Evolutionary conservation across 2,888 invertebrate species (phyloP).

Genomic region (Rambutsinella grinnellia): DNA sequence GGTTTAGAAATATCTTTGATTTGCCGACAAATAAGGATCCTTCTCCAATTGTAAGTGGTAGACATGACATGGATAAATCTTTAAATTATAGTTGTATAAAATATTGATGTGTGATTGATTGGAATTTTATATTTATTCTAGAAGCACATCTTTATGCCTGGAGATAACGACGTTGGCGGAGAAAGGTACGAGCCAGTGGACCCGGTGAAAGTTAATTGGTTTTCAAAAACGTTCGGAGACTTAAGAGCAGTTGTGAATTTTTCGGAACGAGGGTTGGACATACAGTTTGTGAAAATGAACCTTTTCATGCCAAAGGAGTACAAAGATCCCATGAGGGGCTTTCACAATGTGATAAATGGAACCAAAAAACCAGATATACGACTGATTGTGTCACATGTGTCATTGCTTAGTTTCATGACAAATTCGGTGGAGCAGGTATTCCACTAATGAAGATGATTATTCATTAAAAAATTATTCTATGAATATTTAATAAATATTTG

Average conservation of each 20-base stretch:
- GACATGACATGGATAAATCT: background rate
- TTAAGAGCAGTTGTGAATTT: slow-evolving; percentile 73
- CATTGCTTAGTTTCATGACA: slow-evolving; percentile 53
- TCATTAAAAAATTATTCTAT: background rate
- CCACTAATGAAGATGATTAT: background rate
- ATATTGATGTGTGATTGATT: too few species aligned
- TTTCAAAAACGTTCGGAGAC: slow-evolving; percentile 81
- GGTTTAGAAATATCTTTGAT: slow-evolving; percentile 79
- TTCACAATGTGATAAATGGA: slow-evolving; percentile 40
- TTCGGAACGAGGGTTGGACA: slow-evolving; percentile 66
- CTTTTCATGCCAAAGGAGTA: slow-evolving; percentile 57
- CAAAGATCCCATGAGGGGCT: slow-evolving; percentile 47
- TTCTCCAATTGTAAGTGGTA: slow-evolving; percentile 24
- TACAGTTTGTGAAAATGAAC: slow-evolving; percentile 69
- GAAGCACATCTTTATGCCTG: slow-evolving; percentile 83
- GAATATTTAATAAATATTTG: background rate
- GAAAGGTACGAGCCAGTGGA: slow-evolving; percentile 82
- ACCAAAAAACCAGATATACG: slow-evolving; percentile 45
- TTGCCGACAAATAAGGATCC: slow-evolving; percentile 64
- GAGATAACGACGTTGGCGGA: slow-evolving; percentile 98
- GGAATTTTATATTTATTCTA: slow-evolving; percentile 34
- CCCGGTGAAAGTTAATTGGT: slow-evolving; percentile 78
- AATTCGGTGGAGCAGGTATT: slow-evolving; percentile 56
- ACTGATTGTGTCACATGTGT: slow-evolving; percentile 56
- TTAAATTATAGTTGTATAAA: too few species aligned